These are phyloP conservation scores for Chloroclysta siterata DNA, from an alignment of 2,888 invertebrate genomes.

Conservation along the genomic window DNA sequence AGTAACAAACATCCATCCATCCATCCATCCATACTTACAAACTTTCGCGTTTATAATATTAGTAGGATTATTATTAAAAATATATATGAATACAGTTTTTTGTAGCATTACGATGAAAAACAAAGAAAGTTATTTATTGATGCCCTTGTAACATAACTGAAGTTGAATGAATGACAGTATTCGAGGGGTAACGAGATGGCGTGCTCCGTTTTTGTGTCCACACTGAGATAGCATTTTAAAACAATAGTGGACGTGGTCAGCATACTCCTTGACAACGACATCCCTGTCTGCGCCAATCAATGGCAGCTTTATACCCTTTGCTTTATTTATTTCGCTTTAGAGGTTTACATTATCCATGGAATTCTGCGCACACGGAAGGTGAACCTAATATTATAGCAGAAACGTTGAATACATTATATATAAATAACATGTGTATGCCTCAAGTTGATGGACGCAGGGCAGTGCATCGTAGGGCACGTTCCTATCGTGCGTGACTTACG, in stretches of 20 bases:
- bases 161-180: conserved; percentile 45
- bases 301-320: conserved; percentile 32
- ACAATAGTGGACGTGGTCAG: conserved; percentile 71
- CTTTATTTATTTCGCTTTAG: conserved; percentile 29
- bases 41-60: too few species aligned
- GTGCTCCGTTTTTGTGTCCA: conserved; percentile 55
- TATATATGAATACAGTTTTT: too few species aligned
- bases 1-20: too few species aligned
- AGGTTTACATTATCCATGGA: conserved; percentile 16
- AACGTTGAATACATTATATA: background rate
- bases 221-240: conserved; percentile 64
- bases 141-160: conserved; percentile 27
- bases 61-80: too few species aligned
- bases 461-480: too few species aligned
- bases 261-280: conserved; percentile 55
- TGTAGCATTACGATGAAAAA: too few species aligned
- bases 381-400: background rate
- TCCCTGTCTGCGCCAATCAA: conserved; percentile 61
- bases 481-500: too few species aligned
- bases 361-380: conserved; percentile 11
- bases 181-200: conserved; percentile 57
- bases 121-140: conserved; percentile 31
- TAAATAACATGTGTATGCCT: too few species aligned
- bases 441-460: too few species aligned
- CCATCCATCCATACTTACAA: too few species aligned